These are phyloP conservation scores for Orycteropus afer DNA, from an alignment of 2,113 vertebrate genomes.

Conservation along the genomic window DNA sequence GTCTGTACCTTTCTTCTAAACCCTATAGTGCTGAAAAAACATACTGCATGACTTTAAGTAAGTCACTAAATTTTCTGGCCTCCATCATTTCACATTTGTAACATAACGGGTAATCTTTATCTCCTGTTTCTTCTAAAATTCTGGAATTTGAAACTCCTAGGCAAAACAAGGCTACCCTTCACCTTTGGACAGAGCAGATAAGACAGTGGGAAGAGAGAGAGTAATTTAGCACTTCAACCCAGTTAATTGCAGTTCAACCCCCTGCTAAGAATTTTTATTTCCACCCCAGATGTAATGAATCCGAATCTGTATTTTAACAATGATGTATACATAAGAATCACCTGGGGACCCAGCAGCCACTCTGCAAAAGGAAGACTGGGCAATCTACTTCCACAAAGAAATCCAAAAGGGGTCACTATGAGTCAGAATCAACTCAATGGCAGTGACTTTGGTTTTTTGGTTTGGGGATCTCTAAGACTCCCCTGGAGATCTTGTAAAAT, in stretches of 20 bases:
- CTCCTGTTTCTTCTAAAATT: slow-evolving; percentile 43
- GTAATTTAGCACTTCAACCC: neutral
- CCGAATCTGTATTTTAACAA: no score
- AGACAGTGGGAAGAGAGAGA: neutral
- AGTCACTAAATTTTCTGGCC: neutral
- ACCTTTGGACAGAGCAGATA: neutral
- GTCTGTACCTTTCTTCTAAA: neutral
- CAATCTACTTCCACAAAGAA: no score
- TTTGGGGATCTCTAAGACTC: no score
- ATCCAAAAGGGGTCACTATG: no score
- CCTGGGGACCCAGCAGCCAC: no score
- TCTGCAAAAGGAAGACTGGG: no score
- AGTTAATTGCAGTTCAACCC: neutral
- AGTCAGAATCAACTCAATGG: no score
- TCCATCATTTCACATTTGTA: neutral
- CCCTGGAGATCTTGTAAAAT: no score
- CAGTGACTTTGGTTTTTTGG: no score
- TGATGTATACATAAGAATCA: no score
- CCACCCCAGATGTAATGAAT: no score
- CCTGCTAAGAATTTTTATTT: neutral
- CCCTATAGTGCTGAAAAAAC: neutral
- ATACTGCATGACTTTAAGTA: neutral
- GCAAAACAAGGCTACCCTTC: slow-evolving; percentile 32
- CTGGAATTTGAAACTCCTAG: slow-evolving; percentile 26
- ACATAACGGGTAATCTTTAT: neutral